These are phyloP conservation scores for Pedionomus torquatus DNA, from an alignment of 2,113 vertebrate species.

Conservation along the genomic window DNA sequence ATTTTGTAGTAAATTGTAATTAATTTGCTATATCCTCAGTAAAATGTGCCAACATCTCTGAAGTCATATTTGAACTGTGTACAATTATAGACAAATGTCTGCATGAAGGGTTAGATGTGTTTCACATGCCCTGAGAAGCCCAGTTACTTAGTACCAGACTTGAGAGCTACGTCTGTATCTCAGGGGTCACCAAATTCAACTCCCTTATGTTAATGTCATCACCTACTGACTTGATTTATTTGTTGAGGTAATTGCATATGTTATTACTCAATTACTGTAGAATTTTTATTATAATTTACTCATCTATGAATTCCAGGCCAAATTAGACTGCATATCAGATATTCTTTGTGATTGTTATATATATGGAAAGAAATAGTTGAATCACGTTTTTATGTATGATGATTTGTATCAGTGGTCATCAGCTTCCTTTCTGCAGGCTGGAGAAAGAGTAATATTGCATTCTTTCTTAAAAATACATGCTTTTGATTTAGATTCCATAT, in stretches of 20 bases:
- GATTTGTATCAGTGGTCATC: background rate
- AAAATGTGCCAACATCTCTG: background rate
- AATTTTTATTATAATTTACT: constrained; percentile 40
- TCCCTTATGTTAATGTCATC: constrained; percentile 33
- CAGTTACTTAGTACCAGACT: background rate
- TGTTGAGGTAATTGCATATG: constrained; percentile 52
- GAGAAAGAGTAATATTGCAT: background rate
- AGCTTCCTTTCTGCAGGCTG: background rate
- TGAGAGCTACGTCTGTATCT: background rate
- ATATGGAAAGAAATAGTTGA: background rate
- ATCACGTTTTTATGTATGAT: background rate
- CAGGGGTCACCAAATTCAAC: background rate
- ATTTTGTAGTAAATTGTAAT: background rate
- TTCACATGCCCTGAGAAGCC: background rate
- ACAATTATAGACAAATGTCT: background rate
- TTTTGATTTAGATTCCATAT: background rate
- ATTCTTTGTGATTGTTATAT: background rate
- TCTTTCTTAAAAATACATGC: background rate
- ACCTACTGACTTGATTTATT: constrained; percentile 39
- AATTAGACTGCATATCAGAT: background rate
- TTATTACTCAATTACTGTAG: constrained; percentile 40
- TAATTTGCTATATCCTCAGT: background rate
- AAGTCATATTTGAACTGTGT: background rate
- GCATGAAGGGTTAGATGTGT: background rate
- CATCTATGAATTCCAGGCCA: constrained; percentile 26